These are phyloP conservation scores for Nixonia krombeini DNA, from an alignment of 1,140 invertebrate species.

Conservation along the genomic window DNA sequence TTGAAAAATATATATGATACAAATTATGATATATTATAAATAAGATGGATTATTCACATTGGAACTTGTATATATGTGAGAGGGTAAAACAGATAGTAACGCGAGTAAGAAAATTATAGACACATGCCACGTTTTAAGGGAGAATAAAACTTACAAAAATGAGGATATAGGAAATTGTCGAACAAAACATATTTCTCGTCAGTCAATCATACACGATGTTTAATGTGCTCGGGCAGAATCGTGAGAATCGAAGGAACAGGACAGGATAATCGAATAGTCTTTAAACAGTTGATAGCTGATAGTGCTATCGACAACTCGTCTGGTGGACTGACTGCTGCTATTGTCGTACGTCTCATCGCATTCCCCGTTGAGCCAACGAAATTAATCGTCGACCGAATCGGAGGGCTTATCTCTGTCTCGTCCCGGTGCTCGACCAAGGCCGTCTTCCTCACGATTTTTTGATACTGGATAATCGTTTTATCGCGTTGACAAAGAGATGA, in stretches of 20 bases:
- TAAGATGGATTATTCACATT: no score
- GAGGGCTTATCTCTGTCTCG: constrained; percentile 27
- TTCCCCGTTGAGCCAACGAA: constrained; percentile 53
- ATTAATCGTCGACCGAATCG: constrained; percentile 54
- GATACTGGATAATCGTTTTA: no score
- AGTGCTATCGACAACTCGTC: constrained; percentile 69
- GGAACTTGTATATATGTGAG: no score
- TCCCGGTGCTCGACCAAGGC: constrained; percentile 46
- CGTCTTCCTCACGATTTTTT: no score
- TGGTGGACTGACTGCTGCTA: constrained; percentile 72
- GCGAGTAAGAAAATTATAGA: no score
- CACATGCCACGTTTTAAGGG: no score
- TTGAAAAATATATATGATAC: no score
- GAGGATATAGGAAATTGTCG: no score
- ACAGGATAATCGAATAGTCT: constrained; percentile 23
- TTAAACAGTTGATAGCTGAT: constrained; percentile 59
- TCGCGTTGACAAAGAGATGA: constrained; percentile 33
- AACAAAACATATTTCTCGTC: no score
- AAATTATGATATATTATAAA: no score
- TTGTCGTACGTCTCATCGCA: constrained; percentile 59
- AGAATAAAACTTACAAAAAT: no score
- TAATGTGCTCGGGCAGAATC: neutral
- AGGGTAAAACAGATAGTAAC: no score
- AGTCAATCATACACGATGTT: neutral
- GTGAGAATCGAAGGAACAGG: constrained; percentile 2